Percentiles rank a stretch among this genome's conserved stretches.
Evolutionary conservation across 1,140 invertebrate species (phyloP).

Genomic region (Tetramorium alpestre): DNA sequence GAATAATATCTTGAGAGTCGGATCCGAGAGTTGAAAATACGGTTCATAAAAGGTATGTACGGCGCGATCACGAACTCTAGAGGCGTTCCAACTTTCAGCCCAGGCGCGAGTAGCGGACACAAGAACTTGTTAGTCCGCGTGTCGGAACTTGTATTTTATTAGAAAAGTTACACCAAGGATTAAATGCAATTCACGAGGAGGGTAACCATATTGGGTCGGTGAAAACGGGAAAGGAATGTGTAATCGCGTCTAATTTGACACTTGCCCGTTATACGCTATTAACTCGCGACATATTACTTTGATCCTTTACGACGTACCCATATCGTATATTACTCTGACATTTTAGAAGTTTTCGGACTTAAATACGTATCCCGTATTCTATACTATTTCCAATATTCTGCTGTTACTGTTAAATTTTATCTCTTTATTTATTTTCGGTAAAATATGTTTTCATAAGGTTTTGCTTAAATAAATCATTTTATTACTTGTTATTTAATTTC

Average conservation of each 20-base stretch:
- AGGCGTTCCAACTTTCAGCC: slow-evolving; percentile 43
- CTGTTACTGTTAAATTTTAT: neutral
- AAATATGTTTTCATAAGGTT: neutral
- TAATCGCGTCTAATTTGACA: slow-evolving; percentile 53
- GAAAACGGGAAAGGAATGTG: slow-evolving; percentile 60
- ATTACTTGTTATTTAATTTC: neutral
- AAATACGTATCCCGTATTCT: neutral
- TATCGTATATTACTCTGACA: slow-evolving; percentile 21
- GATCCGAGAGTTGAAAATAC: slow-evolving; percentile 26
- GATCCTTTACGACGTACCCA: slow-evolving; percentile 34
- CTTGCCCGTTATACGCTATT: slow-evolving; percentile 54
- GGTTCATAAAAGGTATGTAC: slow-evolving; percentile 20
- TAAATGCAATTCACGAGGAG: slow-evolving; percentile 46
- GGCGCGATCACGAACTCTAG: slow-evolving; percentile 39
- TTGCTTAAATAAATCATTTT: neutral
- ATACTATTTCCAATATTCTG: neutral
- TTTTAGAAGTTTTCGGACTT: slow-evolving; percentile 5
- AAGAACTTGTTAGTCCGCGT: slow-evolving; percentile 60
- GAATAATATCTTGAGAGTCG: slow-evolving; percentile 22
- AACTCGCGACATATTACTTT: slow-evolving; percentile 54
- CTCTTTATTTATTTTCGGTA: neutral
- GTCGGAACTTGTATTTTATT: slow-evolving; percentile 63
- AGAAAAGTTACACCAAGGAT: slow-evolving; percentile 62
- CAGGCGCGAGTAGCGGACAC: slow-evolving; percentile 33
- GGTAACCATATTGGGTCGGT: slow-evolving; percentile 52